Evolutionary conservation across 2,113 vertebrate genomes (phyloP).

Genomic region (Sterrhoptilus dennistouni): DNA sequence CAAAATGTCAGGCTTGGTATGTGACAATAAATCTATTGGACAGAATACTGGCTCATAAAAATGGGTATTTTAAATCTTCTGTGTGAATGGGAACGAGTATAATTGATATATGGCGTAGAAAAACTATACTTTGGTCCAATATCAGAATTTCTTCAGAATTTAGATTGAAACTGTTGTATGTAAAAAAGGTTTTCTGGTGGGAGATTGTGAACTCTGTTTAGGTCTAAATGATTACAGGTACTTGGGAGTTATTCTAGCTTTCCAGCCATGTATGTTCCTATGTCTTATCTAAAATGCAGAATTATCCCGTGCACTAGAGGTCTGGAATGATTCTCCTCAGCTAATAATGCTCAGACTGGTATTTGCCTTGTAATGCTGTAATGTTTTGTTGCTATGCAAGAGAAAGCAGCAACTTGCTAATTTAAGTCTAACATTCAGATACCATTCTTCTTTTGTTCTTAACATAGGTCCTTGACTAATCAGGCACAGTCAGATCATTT

Average conservation of each 20-base stretch:
- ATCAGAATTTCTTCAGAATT: neutral
- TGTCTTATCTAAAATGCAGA: neutral
- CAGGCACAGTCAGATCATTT: constrained; percentile 19
- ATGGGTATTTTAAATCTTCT: neutral
- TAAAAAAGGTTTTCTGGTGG: neutral
- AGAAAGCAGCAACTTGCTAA: constrained; percentile 44
- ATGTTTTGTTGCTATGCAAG: constrained; percentile 57
- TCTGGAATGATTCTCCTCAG: neutral
- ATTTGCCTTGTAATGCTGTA: constrained; percentile 42
- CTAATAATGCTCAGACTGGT: constrained; percentile 30
- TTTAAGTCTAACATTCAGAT: constrained; percentile 44
- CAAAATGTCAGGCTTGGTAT: neutral
- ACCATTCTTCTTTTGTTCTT: constrained; percentile 55
- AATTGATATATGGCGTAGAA: neutral
- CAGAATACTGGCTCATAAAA: neutral
- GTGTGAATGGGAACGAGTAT: neutral
- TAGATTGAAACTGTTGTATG: neutral
- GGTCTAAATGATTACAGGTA: neutral
- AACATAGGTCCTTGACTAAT: constrained; percentile 63
- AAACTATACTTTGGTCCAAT: neutral
- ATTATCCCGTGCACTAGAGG: neutral
- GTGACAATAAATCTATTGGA: neutral
- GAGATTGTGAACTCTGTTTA: neutral
- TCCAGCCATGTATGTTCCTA: neutral
- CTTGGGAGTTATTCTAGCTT: neutral